These are phyloP conservation scores for Callyntrura guangdongensis DNA, from an alignment of 2,888 invertebrate species.

Conservation along the genomic window DNA sequence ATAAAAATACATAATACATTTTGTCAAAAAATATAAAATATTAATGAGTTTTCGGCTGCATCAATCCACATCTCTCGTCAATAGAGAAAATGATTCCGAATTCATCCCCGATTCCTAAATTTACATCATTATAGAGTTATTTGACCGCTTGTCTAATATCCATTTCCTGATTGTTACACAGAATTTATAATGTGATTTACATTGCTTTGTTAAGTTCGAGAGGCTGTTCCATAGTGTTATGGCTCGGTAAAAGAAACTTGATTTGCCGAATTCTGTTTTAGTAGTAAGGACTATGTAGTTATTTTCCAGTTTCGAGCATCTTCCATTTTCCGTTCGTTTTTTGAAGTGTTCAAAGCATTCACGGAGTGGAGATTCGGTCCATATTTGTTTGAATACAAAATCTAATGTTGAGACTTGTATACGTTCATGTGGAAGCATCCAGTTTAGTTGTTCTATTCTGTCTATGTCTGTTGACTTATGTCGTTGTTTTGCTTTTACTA, in stretches of 20 bases:
- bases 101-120: too few relatives aligned
- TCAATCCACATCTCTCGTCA: too few relatives aligned
- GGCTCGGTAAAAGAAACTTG: not conserved
- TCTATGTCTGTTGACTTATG: too few relatives aligned
- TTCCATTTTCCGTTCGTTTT: not conserved
- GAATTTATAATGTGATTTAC: too few relatives aligned
- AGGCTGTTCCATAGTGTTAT: not conserved
- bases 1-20: too few relatives aligned
- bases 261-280: not conserved
- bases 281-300: not conserved
- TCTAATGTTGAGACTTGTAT: not conserved
- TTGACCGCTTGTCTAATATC: too few relatives aligned
- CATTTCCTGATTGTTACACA: too few relatives aligned
- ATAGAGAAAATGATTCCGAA: too few relatives aligned
- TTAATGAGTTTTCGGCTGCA: too few relatives aligned
- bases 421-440: not conserved
- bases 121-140: too few relatives aligned
- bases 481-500: too few relatives aligned
- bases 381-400: not conserved
- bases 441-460: not conserved
- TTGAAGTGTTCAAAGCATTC: not conserved
- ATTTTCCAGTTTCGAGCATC: not conserved
- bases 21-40: too few relatives aligned
- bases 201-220: not conserved
- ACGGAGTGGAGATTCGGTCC: not conserved